phyloP scores from a whole-genome alignment of 2,888 invertebrate species.

The Tryphoninae sp. region DNA sequence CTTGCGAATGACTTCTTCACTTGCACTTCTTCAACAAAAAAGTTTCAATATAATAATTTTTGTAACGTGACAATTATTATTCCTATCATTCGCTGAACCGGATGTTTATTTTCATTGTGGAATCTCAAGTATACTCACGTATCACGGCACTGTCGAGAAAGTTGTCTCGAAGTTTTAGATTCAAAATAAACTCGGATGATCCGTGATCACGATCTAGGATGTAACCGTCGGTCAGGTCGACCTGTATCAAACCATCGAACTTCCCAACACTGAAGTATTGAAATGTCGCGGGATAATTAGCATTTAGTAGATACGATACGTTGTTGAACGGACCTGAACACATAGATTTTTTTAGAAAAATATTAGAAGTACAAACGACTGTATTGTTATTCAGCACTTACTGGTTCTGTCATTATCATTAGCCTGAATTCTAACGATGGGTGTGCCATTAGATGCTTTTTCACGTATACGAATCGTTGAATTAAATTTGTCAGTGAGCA shows the following conservation, averaged over 20 bases:
- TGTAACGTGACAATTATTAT: background rate
- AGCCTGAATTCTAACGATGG: slow-evolving; percentile 81
- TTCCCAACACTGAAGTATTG: slow-evolving; percentile 83
- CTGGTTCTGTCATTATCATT: slow-evolving; percentile 85
- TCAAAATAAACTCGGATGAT: slow-evolving; percentile 81
- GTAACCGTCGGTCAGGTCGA: slow-evolving; percentile 81
- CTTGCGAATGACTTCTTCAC: too few relatives aligned
- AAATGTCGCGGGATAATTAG: slow-evolving; percentile 80
- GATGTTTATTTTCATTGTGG: background rate
- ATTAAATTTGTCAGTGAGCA: slow-evolving; percentile 78
- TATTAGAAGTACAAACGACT: background rate
- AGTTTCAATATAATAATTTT: too few relatives aligned
- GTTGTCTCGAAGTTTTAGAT: slow-evolving; percentile 83
- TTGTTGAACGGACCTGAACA: slow-evolving; percentile 82
- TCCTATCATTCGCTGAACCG: background rate
- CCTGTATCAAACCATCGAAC: slow-evolving; percentile 81
- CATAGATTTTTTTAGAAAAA: slow-evolving; percentile 6
- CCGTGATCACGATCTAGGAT: slow-evolving; percentile 83
- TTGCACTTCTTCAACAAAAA: too few relatives aligned
- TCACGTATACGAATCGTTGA: slow-evolving; percentile 82
- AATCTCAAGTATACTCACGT: slow-evolving; percentile 46
- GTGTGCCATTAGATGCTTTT: slow-evolving; percentile 81
- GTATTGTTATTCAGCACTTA: slow-evolving; percentile 72
- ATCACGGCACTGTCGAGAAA: slow-evolving; percentile 81
- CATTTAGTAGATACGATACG: slow-evolving; percentile 83